Conservation (phyloP, 2,888 invertebrate species). For the Lasioglossum marginatum region DNA sequence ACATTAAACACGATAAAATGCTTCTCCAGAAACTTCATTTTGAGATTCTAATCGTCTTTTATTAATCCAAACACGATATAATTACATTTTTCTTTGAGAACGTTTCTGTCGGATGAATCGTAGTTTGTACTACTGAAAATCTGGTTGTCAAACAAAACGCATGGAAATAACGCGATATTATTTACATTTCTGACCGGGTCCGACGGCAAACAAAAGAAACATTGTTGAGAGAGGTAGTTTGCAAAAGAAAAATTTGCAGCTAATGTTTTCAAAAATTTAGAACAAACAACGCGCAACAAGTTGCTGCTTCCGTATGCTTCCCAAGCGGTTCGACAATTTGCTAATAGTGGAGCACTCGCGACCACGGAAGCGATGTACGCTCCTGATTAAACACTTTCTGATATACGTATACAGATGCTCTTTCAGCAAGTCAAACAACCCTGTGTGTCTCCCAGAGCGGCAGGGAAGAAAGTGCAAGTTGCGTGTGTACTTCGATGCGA, state of each 20-base stretch:
- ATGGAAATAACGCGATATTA: not conserved
- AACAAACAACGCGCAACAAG: constrained; percentile 55
- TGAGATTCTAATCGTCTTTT: not conserved
- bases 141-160: too few species aligned
- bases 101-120: not conserved
- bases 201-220: not conserved
- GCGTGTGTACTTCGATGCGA: not conserved
- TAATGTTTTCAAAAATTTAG: constrained; percentile 27
- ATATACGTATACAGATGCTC: constrained; percentile 28
- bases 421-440: constrained; percentile 33
- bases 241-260: not conserved
- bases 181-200: not conserved
- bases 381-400: constrained; percentile 46
- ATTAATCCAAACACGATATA: not conserved
- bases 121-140: constrained; percentile 17
- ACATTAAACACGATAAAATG: too few species aligned
- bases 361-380: constrained; percentile 33
- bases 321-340: constrained; percentile 37
- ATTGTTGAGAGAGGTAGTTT: not conserved
- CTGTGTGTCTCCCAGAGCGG: constrained; percentile 5
- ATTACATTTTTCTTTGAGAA: not conserved
- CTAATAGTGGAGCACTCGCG: constrained; percentile 24
- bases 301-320: constrained; percentile 54
- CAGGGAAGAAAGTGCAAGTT: constrained; percentile 14
- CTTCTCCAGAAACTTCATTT: not conserved